phyloP scores from a whole-genome alignment of 2,888 invertebrate genomes.

The Ypsolopha sequella region DNA sequence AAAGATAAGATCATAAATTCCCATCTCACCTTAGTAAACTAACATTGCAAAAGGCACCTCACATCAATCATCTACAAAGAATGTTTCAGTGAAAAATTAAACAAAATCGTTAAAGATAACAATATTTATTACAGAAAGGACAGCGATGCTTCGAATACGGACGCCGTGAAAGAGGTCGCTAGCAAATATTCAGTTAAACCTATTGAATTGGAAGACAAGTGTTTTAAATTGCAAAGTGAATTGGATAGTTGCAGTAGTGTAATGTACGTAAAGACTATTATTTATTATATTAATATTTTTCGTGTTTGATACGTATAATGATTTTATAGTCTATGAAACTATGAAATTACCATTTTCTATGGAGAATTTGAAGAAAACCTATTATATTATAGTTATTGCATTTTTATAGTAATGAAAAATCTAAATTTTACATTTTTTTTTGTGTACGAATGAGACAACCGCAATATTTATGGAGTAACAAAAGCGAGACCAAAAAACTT shows the following conservation, averaged over 20 bases:
- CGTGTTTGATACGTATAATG: not conserved
- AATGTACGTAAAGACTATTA: constrained; percentile 63
- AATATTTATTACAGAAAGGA: constrained; percentile 36
- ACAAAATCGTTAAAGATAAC: not conserved
- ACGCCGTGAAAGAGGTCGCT: constrained; percentile 33
- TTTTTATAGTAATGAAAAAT: too few relatives aligned
- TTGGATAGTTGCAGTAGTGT: constrained; percentile 51
- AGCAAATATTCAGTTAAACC: constrained; percentile 54
- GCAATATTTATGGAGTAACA: too few relatives aligned
- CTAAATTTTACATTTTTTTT: too few relatives aligned
- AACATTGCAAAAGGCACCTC: not conserved
- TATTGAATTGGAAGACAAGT: constrained; percentile 45
- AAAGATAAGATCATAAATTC: not conserved
- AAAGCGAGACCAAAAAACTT: too few relatives aligned
- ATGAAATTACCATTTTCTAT: too few relatives aligned
- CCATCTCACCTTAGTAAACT: not conserved
- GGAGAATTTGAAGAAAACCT: too few relatives aligned
- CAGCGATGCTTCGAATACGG: constrained; percentile 27
- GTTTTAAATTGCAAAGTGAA: constrained; percentile 52
- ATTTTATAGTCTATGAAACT: not conserved
- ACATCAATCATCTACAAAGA: not conserved
- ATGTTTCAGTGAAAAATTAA: not conserved
- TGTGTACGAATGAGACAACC: too few relatives aligned
- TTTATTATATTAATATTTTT: constrained; percentile 42
- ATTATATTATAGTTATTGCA: too few relatives aligned